Evolutionary conservation across 2,797 vertebrate genomes (phyloP).

Genomic region (Monodelphis domestica): DNA sequence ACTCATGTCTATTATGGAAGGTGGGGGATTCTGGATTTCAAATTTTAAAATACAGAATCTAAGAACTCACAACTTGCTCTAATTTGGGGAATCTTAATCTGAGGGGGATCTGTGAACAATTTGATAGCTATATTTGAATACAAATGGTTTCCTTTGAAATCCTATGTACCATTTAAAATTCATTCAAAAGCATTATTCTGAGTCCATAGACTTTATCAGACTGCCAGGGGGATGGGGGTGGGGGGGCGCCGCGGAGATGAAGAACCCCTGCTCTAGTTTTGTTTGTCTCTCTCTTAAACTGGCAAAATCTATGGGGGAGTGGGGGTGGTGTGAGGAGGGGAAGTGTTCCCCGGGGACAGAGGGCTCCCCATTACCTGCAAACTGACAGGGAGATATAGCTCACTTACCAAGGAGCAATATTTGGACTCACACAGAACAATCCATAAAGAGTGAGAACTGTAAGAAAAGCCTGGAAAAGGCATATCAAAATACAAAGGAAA

Average conservation of each 20-base stretch:
- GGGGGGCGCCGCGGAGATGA: too few relatives aligned
- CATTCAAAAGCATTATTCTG: not conserved
- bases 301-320: not conserved
- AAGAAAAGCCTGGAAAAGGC: not conserved
- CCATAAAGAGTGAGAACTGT: not conserved
- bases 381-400: not conserved
- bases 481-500: not conserved
- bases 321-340: not conserved
- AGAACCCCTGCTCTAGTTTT: not conserved
- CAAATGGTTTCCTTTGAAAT: not conserved
- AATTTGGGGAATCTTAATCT: not conserved
- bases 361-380: not conserved
- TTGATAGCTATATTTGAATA: not conserved
- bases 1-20: not conserved
- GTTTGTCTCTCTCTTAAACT: not conserved
- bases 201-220: not conserved
- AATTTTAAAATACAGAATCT: not conserved
- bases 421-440: not conserved
- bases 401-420: not conserved
- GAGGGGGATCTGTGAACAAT: not conserved
- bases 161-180: not conserved
- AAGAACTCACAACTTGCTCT: not conserved
- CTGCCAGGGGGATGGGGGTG: too few relatives aligned
- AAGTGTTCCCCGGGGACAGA: not conserved
- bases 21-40: not conserved